A percentile compares a stretch with the other conserved stretches of the same genome.
Evolutionary conservation across 2,113 vertebrate genomes (phyloP).

Genomic region (Gadus macrocephalus): DNA sequence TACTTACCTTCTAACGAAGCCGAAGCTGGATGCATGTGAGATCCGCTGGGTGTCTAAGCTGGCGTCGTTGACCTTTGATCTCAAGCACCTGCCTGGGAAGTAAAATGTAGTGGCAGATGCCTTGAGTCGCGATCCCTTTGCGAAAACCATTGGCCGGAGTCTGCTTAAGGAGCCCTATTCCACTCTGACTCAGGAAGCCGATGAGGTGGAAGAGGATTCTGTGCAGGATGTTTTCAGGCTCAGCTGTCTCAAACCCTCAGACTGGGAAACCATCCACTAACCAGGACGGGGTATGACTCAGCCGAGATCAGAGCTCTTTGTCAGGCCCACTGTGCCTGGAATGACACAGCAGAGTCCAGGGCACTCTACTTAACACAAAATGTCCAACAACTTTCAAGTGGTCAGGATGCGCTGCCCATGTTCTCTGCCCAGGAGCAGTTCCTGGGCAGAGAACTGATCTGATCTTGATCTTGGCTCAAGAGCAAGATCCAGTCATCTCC

Average conservation of each 20-base stretch:
- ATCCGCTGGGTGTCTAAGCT: constrained; percentile 13
- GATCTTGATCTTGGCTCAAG: neutral
- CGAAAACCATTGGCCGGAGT: neutral
- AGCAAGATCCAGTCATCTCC: constrained; percentile 6
- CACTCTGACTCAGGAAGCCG: constrained; percentile 6
- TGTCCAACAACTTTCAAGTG: constrained; percentile 16
- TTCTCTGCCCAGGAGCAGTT: constrained; percentile 14
- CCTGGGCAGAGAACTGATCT: no score
- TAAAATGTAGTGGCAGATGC: constrained; percentile 8
- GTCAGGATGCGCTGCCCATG: constrained; percentile 5
- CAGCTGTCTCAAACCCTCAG: no score
- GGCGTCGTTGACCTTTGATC: constrained; percentile 10
- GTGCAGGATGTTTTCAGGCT: no score
- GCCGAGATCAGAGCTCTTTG: no score
- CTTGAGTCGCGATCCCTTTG: constrained; percentile 19
- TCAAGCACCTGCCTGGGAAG: constrained; percentile 18
- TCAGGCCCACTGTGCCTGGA: no score
- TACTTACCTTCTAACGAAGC: constrained; percentile 21
- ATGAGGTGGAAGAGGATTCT: neutral
- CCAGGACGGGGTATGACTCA: no score
- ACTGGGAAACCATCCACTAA: no score
- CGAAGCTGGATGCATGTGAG: constrained; percentile 7
- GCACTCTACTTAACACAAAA: constrained; percentile 9
- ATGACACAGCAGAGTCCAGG: constrained; percentile 11
- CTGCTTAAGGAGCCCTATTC: constrained; percentile 12